These are phyloP conservation scores for Pachydiplax longipennis DNA, from an alignment of 2,888 invertebrate species.

Conservation along the genomic window DNA sequence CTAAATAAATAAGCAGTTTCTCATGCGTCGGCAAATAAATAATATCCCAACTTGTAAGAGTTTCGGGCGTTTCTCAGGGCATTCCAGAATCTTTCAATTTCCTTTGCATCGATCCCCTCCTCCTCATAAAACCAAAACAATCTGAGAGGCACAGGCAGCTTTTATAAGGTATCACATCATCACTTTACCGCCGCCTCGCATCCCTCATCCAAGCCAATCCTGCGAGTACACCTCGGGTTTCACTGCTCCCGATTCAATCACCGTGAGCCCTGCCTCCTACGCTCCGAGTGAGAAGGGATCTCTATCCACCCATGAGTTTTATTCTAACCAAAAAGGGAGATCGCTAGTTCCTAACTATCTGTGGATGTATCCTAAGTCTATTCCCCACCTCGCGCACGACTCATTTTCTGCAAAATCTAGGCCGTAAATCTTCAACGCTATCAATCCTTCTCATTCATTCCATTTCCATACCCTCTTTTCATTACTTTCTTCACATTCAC, in stretches of 20 bases:
- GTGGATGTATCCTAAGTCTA: not conserved
- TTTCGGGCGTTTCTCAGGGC: constrained; percentile 15
- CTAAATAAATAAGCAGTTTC: not conserved
- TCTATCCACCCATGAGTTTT: not conserved
- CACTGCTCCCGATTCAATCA: constrained; percentile 25
- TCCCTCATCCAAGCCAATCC: constrained; percentile 27
- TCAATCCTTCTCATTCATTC: not conserved
- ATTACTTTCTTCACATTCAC: too few relatives aligned
- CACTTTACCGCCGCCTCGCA: constrained; percentile 24
- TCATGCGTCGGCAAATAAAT: constrained; percentile 31
- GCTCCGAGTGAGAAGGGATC: not conserved
- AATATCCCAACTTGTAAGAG: constrained; percentile 24
- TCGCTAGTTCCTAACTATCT: not conserved
- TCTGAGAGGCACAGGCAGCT: constrained; percentile 6
- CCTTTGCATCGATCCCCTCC: constrained; percentile 18
- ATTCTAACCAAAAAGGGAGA: not conserved
- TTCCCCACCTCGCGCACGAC: not conserved
- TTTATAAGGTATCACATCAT: constrained; percentile 32
- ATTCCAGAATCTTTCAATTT: constrained; percentile 41
- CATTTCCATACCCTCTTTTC: not conserved
- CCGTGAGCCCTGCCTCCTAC: not conserved
- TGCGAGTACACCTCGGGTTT: constrained; percentile 24
- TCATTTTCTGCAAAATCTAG: not conserved
- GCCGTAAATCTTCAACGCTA: not conserved
- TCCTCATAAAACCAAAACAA: constrained; percentile 22